These are phyloP conservation scores for Agrotis clavis DNA, from an alignment of 2,888 invertebrate genomes.

Conservation along the genomic window DNA sequence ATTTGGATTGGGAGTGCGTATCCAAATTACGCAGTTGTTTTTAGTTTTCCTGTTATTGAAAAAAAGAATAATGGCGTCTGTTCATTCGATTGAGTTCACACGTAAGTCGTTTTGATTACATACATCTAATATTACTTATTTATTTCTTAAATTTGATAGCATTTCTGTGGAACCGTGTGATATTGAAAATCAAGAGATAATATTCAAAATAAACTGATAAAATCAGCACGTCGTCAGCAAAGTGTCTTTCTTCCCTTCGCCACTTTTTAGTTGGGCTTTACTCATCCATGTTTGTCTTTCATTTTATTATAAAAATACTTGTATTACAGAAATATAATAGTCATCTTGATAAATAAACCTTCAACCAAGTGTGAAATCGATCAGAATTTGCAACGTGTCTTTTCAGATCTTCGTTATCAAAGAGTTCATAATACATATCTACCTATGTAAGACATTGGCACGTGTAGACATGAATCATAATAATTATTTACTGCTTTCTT, in stretches of 20 bases:
- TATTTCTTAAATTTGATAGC: neutral
- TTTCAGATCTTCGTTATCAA: constrained; percentile 4
- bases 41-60: neutral
- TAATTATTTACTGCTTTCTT: neutral
- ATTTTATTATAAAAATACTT: too few species aligned
- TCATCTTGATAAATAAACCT: neutral
- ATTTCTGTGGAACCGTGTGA: neutral
- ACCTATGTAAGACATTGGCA: constrained; percentile 12
- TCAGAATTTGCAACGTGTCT: neutral
- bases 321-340: too few species aligned
- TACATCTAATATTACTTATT: neutral
- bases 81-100: neutral
- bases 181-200: too few species aligned
- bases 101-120: constrained; percentile 5
- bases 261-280: too few species aligned
- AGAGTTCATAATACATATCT: neutral
- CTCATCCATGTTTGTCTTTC: too few species aligned
- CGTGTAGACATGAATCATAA: constrained; percentile 27
- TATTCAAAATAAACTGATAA: too few species aligned
- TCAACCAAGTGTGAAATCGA: neutral
- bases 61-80: neutral
- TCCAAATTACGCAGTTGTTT: neutral
- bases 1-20: neutral
- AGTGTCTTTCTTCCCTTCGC: too few species aligned
- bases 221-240: too few species aligned